Evolutionary conservation across 30 jellyfish, hydroid and myxozoan genomes (phyloP).

Genomic region (Cassiopea xamachana): DNA sequence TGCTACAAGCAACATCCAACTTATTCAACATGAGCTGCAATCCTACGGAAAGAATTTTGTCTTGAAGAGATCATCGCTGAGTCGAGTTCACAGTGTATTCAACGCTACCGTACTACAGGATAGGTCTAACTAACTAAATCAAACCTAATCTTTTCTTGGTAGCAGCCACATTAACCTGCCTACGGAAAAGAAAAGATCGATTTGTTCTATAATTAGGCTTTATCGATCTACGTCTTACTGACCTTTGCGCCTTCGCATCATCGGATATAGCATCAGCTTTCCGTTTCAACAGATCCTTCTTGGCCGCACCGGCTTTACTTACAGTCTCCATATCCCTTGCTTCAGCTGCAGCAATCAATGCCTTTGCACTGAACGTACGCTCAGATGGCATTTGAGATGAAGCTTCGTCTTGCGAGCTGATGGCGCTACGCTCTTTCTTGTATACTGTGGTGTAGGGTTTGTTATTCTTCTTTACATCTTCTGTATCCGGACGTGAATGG

Average conservation of each 20-base stretch:
- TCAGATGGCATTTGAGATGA: slow-evolving; percentile 16
- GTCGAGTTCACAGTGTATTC: background rate
- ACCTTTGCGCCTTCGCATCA: slow-evolving; percentile 56
- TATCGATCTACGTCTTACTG: slow-evolving; percentile 67
- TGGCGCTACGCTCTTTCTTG: slow-evolving; percentile 9
- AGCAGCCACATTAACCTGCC: slow-evolving; percentile 63
- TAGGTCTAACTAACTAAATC: background rate
- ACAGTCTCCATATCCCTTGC: slow-evolving; percentile 53
- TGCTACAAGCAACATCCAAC: too few relatives aligned
- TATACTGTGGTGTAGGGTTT: slow-evolving; percentile 8
- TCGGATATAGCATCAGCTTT: slow-evolving; percentile 64
- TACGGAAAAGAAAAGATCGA: slow-evolving; percentile 67
- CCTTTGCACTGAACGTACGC: slow-evolving; percentile 33
- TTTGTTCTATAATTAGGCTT: slow-evolving; percentile 46
- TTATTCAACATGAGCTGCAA: too few relatives aligned
- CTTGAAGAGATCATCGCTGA: background rate
- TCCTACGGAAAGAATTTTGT: too few relatives aligned
- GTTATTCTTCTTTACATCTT: background rate
- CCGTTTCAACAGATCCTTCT: slow-evolving; percentile 61
- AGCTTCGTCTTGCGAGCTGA: background rate
- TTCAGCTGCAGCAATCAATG: slow-evolving; percentile 84
- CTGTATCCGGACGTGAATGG: slow-evolving; percentile 38
- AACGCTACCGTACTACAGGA: background rate
- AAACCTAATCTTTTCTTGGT: slow-evolving; percentile 51
- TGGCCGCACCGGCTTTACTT: background rate